Percentiles rank a stretch among this genome's conserved stretches.
Evolutionary conservation across 2,113 vertebrate genomes (phyloP).

Genomic region (Microtus oregoni): DNA sequence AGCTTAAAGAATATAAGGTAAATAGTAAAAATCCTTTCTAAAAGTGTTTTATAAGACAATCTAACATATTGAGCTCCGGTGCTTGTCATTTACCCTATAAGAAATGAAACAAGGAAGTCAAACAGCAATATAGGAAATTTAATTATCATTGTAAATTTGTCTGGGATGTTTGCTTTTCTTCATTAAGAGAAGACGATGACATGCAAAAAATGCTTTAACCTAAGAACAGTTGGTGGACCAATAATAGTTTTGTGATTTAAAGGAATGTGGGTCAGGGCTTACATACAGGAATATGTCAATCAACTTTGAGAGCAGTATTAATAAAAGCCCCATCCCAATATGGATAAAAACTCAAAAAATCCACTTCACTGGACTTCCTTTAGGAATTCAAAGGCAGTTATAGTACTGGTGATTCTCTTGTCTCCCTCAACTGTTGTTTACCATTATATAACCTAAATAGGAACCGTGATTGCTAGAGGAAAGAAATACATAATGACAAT

Average conservation of each 20-base stretch:
- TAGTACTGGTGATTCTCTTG: background rate
- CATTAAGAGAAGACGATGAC: background rate
- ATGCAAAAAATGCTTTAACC: background rate
- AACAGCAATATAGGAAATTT: background rate
- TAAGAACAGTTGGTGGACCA: background rate
- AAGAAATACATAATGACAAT: background rate
- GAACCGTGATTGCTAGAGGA: too few relatives aligned
- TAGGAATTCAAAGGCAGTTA: background rate
- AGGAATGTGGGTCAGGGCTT: background rate
- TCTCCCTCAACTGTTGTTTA: background rate
- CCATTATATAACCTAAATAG: background rate
- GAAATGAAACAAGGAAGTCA: background rate
- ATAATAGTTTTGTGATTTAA: background rate
- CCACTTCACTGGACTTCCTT: background rate
- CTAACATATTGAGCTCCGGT: background rate
- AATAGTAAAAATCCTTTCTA: background rate
- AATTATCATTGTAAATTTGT: background rate
- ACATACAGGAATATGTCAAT: background rate
- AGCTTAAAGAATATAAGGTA: background rate
- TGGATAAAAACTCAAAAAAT: background rate
- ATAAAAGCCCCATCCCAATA: rapidly evolving
- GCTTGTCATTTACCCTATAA: background rate
- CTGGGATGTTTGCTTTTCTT: background rate
- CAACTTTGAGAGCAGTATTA: background rate
- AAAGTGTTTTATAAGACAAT: conserved; percentile 2